Base-by-base conservation (phyloP, 2,888 invertebrate genomes). In the Elegia similella region DNA sequence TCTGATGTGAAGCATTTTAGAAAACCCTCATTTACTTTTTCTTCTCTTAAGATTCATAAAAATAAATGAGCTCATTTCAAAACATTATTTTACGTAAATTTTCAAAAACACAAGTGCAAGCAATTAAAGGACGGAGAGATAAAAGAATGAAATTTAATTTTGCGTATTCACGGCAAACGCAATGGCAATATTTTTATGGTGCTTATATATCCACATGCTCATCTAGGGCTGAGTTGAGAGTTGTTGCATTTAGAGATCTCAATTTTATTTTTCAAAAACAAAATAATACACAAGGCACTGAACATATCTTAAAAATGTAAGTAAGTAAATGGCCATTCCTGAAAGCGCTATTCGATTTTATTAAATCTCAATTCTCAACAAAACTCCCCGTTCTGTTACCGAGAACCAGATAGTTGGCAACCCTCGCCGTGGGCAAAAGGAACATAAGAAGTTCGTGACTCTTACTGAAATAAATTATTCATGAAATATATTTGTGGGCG, bases 401-500 rank as follows among this genome's bases (percentile, higher is more conserved):
- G 12, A 46, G 10, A 50, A 34, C 34, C 17, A 6, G 34, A 30
- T 13, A 50, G 50, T 50, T 50, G 34, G 32, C 48, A 50, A 50
- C 34, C 32, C 10, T 43, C 15, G 8, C 34, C 32, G 10, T 43
- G 42, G 13, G 30, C 29, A 23, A 43, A 56, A 48, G 10, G 42
- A 48, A 42, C 23, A 30, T 30, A 56, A 46, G 46, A 32, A 47
- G 30, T 48, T 42, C 56, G 42, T 34, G 47, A 42, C 29, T 48
- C 48, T 29, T 23, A 29, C 47, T 13, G 30, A 42, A 3, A 56
- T 56, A 30, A 56, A 56, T 56, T 29, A 56, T 56, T 56, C 56
- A 56, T 56, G 56, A 48, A 47, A 56, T 48, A 48, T 56, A 56
- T 56, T 47, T 56, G 48, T 47, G 56, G 50, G 43, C 42, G 44